Conservation (phyloP, 2,888 invertebrate species). For the Cheilosia pagana region DNA sequence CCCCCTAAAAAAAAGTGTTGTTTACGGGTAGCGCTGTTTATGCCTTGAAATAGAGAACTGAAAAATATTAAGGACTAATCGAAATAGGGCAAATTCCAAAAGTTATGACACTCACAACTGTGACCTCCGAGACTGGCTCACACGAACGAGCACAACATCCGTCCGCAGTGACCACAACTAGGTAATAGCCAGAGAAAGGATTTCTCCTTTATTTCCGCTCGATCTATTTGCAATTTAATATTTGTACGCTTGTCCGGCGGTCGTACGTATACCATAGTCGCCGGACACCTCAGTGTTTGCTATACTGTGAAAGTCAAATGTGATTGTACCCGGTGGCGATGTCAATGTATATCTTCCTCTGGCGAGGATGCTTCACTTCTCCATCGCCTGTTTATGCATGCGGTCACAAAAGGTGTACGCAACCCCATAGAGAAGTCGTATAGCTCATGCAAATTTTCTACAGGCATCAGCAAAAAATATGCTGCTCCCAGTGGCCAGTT, state of each 20-base stretch:
- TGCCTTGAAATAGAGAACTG: slow-evolving; percentile 35
- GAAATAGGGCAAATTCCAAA: slow-evolving; percentile 60
- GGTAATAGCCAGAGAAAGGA: slow-evolving; percentile 21
- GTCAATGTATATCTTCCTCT: slow-evolving; percentile 20
- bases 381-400: slow-evolving; percentile 57
- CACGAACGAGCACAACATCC: slow-evolving; percentile 27
- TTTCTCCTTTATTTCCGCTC: slow-evolving; percentile 60
- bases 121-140: slow-evolving; percentile 5
- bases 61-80: slow-evolving; percentile 64
- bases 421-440: slow-evolving; percentile 17
- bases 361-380: slow-evolving; percentile 22
- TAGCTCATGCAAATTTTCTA: slow-evolving; percentile 65
- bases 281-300: slow-evolving; percentile 61
- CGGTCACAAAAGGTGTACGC: slow-evolving; percentile 23
- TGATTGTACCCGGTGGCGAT: slow-evolving; percentile 19
- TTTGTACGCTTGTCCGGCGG: slow-evolving; percentile 35
- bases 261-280: not conserved
- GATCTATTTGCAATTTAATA: slow-evolving; percentile 72
- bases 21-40: slow-evolving; percentile 46
- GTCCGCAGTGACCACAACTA: not conserved
- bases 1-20: slow-evolving; percentile 12
- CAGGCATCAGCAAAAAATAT: slow-evolving; percentile 63
- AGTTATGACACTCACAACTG: slow-evolving; percentile 50
- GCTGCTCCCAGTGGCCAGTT: not conserved
- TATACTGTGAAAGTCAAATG: slow-evolving; percentile 26